Evolutionary conservation across 2,888 invertebrate species (phyloP), one percentile per base, ranked within the genome.

Genomic region (Laspeyria flexula): DNA sequence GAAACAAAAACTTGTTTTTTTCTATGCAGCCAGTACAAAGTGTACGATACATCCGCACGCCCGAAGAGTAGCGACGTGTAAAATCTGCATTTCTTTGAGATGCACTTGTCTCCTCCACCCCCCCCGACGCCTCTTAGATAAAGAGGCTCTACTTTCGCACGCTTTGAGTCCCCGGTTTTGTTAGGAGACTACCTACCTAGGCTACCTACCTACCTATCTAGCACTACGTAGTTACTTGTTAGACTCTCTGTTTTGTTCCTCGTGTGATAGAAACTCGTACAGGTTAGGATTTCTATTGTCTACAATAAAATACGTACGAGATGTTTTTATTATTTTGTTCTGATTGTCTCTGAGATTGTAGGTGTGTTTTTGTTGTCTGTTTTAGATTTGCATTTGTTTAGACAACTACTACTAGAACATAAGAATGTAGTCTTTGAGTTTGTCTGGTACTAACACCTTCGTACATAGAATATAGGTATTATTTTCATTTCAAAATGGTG

Each of bases 71-170:
- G 90, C 91, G 90, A 90, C 91, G 91, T 91, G 91, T 92, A 91
- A 91, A 91, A 92, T 92, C 91, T 91, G 91, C 91, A 92, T 92
- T 92, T 92, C 91, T 92, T 92, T 92, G 91, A 92, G 91, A 90
- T 91, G 91, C 91, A 92, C 91, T 91, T 91, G 91, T 90, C 82
- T 77, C 76, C 66, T 59, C 66, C 64, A 54, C 60, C 57, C 62
- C 71, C 74, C 77, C 74, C 76, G 74, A 79, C 84, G 82, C 83
- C 86, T 86, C 88, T 88, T 73, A 84, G 88, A 88, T 89, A 87
- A 86, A 88, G 90, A 85, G 90, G 88, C 85, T 88, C 90, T 83
- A 87, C 86, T 88, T 88, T 88, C 85, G 85, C 86, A 79, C 82
- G 88, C 90, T 90, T 90, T 90, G 90, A 89, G 86, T 78, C 75